phyloP scores from a whole-genome alignment of 1,140 invertebrate genomes.

The Mizuhopecten yessoensis region DNA sequence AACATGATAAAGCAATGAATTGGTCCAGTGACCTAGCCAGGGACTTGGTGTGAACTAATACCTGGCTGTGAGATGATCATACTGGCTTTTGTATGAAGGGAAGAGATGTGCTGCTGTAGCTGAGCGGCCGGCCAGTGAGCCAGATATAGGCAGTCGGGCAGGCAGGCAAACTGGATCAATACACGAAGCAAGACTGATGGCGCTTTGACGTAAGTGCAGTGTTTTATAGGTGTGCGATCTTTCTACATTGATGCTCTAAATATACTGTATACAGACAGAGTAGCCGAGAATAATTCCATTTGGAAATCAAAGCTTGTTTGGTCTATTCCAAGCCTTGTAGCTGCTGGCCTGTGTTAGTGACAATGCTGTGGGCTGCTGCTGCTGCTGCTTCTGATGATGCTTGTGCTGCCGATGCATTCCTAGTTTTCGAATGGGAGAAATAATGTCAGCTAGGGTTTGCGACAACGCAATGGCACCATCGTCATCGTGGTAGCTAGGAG shows the following conservation, averaged over 20 bases:
- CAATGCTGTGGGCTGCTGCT: background rate
- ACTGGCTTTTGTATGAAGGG: too few relatives aligned
- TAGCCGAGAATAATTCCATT: slow-evolving; percentile 38
- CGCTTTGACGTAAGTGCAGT: slow-evolving; percentile 37
- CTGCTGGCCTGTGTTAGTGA: slow-evolving; percentile 22
- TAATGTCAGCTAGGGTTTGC: slow-evolving; percentile 14
- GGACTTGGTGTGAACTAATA: background rate
- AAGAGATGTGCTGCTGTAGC: slow-evolving; percentile 37
- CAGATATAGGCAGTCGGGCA: background rate
- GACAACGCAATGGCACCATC: background rate
- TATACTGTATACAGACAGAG: slow-evolving; percentile 9
- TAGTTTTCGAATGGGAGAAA: background rate
- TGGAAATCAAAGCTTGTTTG: slow-evolving; percentile 38
- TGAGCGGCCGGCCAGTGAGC: slow-evolving; percentile 31
- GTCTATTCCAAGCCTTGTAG: slow-evolving; percentile 31
- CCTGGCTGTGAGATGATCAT: background rate
- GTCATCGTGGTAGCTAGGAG: background rate
- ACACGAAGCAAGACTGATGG: slow-evolving; percentile 31
- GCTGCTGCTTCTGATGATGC: background rate
- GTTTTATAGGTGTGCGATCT: slow-evolving; percentile 38
- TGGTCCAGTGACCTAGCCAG: slow-evolving; percentile 12
- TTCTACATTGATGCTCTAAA: slow-evolving; percentile 39
- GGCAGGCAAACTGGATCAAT: slow-evolving; percentile 31
- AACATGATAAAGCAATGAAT: background rate
- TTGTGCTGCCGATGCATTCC: background rate